These are phyloP conservation scores for Iselma pallidipennis DNA, from an alignment of 2,888 invertebrate species.

Conservation along the genomic window DNA sequence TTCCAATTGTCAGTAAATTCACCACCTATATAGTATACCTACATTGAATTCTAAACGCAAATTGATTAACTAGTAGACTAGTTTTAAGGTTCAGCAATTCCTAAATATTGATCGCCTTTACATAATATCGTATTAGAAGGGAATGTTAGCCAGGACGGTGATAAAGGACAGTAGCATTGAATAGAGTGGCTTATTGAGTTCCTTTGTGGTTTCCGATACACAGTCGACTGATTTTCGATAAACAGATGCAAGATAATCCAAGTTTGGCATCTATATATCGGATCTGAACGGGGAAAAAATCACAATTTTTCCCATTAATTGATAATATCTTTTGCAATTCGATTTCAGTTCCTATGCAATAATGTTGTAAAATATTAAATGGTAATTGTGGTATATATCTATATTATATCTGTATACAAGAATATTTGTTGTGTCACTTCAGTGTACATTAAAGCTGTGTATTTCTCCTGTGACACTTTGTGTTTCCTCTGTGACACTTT, in stretches of 20 bases:
- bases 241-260: background rate
- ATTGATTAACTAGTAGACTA: background rate
- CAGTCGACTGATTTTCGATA: background rate
- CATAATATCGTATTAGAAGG: background rate
- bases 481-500: too few relatives aligned
- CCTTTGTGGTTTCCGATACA: background rate
- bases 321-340: too few relatives aligned
- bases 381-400: too few relatives aligned
- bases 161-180: background rate
- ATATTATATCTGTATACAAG: too few relatives aligned
- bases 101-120: background rate
- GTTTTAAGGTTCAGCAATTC: background rate
- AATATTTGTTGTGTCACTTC: too few relatives aligned
- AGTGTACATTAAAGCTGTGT: too few relatives aligned
- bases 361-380: too few relatives aligned
- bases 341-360: too few relatives aligned
- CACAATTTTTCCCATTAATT: too few relatives aligned
- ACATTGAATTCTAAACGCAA: background rate
- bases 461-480: too few relatives aligned
- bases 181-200: background rate
- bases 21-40: background rate
- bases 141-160: background rate
- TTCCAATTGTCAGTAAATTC: background rate
- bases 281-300: too few relatives aligned
- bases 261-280: too few relatives aligned